phyloP scores from a whole-genome alignment of 1,140 invertebrate species.

The Melipona quadrifasciata region DNA sequence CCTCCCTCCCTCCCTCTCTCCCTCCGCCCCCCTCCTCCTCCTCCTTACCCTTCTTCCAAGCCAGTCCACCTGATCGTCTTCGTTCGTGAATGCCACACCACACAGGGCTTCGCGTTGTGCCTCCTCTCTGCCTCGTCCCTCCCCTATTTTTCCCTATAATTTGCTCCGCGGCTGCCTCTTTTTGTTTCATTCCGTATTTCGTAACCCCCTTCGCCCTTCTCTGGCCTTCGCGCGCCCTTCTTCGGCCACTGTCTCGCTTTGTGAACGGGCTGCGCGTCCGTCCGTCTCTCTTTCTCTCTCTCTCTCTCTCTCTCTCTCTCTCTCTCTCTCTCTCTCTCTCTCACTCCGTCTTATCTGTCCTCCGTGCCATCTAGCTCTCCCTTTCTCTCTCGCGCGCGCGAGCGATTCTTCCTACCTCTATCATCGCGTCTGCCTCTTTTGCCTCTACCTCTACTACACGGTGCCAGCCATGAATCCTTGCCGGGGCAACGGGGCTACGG shows the following conservation, averaged over 20 bases:
- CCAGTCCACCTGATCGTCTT: conserved; percentile 60
- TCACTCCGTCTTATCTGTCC: conserved; percentile 13
- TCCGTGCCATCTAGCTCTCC: conserved; percentile 37
- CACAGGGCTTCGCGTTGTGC: conserved; percentile 32
- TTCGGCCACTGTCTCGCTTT: neutral
- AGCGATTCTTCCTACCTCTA: conserved; percentile 44
- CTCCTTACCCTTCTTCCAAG: conserved; percentile 53
- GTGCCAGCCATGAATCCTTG: conserved; percentile 81
- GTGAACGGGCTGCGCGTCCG: neutral
- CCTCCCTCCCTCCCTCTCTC: conserved; percentile 62
- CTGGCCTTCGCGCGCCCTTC: conserved; percentile 32
- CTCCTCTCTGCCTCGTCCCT: conserved; percentile 63
- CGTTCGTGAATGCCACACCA: conserved; percentile 49
- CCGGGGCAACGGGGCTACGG: conserved; percentile 68
- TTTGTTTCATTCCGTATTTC: conserved; percentile 72
- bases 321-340: conserved; percentile 22
- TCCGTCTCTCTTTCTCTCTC: conserved; percentile 46
- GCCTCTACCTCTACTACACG: conserved; percentile 48
- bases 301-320: conserved; percentile 39
- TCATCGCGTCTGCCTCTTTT: conserved; percentile 40
- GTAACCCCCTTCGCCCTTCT: conserved; percentile 68
- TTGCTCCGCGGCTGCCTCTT: conserved; percentile 71
- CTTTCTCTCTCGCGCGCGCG: neutral
- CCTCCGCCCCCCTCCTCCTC: conserved; percentile 74
- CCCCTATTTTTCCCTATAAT: conserved; percentile 78